Base-by-base conservation (phyloP, 2,888 invertebrate species). In the Cataglyphis cursor region DNA sequence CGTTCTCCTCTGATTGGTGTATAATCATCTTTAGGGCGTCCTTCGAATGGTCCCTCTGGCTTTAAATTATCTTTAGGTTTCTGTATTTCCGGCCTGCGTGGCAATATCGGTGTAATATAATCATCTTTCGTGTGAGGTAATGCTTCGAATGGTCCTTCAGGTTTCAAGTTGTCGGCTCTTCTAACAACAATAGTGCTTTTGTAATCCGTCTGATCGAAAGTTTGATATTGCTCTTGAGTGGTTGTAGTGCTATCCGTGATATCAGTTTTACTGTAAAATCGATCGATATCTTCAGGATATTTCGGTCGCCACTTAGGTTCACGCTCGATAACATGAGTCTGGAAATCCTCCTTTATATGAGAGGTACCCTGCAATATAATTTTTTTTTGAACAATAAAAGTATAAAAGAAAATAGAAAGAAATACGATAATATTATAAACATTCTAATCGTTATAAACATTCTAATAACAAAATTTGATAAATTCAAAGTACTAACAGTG, bases 221-320 rank as follows among this genome's bases (percentile, higher is more conserved):
- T 96, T 92, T 95, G 96, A 91, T 96, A 97, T 85, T 97, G 96
- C 87, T 97, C 96, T 92, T 97, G 96, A n/a, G 96, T 95, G 12
- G 97, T 97, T 0, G 97, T 97, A 88, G 97, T 96, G 92, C 97
- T 97, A 87, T 97, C 97, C 28, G 96, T 96, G 12, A 87, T 35
- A 9, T 95, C 92, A 0, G 89, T 93, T 81, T 85, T 93, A 54
- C 92, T 91, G 72, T 93, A 94, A 61, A 93, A 94, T 10, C 92
- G 89, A 57, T 94, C 92, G 90, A 97, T 97, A 94, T 97, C 97
- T 92, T 97, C 97, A 0, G 97, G 97, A 96, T 97, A 97, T 0
- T 97, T 97, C 70, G 97, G 95, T 89, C 97, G 95, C 81, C 97
- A 95, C 24, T 95, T 93, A 18, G 96, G 96, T 82, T 90, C 94